A percentile compares a stretch with the other conserved stretches of the same genome.
Evolutionary conservation across 2,797 vertebrate species (phyloP).

Genomic region (Micropoecilia bifurca): DNA sequence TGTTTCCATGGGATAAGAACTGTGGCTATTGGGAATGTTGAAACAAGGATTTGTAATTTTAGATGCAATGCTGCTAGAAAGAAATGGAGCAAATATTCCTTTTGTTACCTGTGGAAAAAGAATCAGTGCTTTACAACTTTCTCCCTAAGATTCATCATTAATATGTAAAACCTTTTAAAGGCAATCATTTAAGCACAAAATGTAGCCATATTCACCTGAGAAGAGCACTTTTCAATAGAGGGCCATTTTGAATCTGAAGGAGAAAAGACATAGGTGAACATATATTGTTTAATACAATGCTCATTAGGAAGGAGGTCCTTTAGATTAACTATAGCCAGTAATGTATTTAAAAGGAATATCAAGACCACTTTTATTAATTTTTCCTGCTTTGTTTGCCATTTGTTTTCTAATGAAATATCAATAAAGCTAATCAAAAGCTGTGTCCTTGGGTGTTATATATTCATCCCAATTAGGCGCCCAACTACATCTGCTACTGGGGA

Average conservation of each 20-base stretch:
- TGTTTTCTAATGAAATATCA: neutral
- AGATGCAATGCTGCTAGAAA: neutral
- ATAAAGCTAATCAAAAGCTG: neutral
- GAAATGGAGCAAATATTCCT: constrained; percentile 5
- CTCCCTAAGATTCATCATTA: constrained; percentile 9
- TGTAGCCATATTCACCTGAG: neutral
- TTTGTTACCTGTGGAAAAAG: constrained; percentile 20
- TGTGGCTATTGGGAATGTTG: neutral
- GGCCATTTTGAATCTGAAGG: constrained; percentile 4
- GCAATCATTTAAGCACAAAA: constrained; percentile 13
- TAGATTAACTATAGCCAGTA: neutral
- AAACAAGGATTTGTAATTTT: neutral
- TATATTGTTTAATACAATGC: neutral
- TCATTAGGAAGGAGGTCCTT: neutral
- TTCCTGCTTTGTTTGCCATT: neutral
- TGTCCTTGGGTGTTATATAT: neutral
- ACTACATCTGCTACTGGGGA: neutral
- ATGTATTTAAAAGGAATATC: neutral
- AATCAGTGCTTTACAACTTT: constrained; percentile 12
- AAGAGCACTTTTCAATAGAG: neutral
- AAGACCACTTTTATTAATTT: neutral
- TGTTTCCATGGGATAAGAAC: neutral
- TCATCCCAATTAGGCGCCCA: neutral
- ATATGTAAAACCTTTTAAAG: constrained; percentile 14
- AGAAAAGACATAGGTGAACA: neutral